Evolutionary conservation across 2,113 vertebrate species (phyloP), one percentile per base, ranked within the genome.

Genomic region (Nesoenas mayeri): DNA sequence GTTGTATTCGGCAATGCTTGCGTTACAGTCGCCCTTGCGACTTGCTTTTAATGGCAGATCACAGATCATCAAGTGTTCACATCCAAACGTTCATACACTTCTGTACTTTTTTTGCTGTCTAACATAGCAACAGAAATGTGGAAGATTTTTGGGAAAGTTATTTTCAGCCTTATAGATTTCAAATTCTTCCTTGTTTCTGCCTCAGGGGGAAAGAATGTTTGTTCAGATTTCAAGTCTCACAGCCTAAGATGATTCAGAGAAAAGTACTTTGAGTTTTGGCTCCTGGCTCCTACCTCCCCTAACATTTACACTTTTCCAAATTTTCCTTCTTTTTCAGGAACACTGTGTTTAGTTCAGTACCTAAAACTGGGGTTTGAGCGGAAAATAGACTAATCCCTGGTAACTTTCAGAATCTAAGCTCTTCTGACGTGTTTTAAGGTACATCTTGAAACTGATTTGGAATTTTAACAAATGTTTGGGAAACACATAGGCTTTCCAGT

Each of bases 241-340:
- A 50, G 44, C 25, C 3, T 60, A 72, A 85, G 62, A 54, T 87
- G 78, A 93, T 91, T 69, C 66, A 93, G 74, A 61, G 13, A 53
- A 54, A 91, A 61, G 32, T 67, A 64, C 53, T 21, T 93, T 32
- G 53, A 88, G 58, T 91, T 95, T 92, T 80, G 56, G 17, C 44
- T 90, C 79, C 60, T 91, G 80, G 28, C 29, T 84, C 25, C 17
- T 77, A 87, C 6, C 40, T 88, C 40, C 29, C 58, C 28, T 85
- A 65, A 72, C 50, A 79, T 86, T 92, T 92, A 53, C 47, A 71
- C n/a, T 94, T 78, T 80, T 93, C 10, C 17, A 48, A 47, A 71
- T 96, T 95, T 42, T 89, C 57, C 16, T 89, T 89, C 32, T 57
- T 34, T 95, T 91, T 86, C 72, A 93, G 51, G 67, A 95, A 70